Conservation (phyloP, 1,140 invertebrate species). For the Coelopa frigida region DNA sequence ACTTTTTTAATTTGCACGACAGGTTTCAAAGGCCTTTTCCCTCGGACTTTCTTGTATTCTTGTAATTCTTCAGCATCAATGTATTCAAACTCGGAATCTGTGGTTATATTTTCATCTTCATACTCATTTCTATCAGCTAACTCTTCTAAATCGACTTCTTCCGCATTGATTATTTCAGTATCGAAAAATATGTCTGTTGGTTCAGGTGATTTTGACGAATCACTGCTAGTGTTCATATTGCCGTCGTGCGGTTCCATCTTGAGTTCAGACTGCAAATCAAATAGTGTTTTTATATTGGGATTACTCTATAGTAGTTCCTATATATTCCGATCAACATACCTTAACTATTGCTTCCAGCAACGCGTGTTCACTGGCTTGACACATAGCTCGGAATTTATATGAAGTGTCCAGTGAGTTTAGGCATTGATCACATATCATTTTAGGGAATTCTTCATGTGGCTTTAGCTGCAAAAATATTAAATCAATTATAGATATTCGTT, state of each 20-base stretch:
- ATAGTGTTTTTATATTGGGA: not conserved
- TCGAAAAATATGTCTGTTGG: constrained; percentile 40
- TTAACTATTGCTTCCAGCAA: constrained; percentile 33
- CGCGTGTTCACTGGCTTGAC: constrained; percentile 34
- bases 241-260: constrained; percentile 32
- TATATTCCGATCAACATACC: constrained; percentile 14
- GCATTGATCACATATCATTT: constrained; percentile 32
- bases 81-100: constrained; percentile 7
- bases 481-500: not conserved
- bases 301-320: not conserved
- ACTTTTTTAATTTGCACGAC: no score
- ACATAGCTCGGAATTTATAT: constrained; percentile 30
- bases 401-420: constrained; percentile 23
- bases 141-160: constrained; percentile 31
- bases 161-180: constrained; percentile 31
- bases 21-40: no score
- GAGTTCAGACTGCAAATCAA: constrained; percentile 23
- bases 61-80: constrained; percentile 11
- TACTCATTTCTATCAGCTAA: constrained; percentile 22
- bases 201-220: no score
- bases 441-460: constrained; percentile 34
- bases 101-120: constrained; percentile 17
- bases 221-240: no score
- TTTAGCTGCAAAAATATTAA: constrained; percentile 19
- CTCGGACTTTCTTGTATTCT: no score